Base-by-base conservation (phyloP, 2,113 vertebrate species). In the Parotia lawesii region DNA sequence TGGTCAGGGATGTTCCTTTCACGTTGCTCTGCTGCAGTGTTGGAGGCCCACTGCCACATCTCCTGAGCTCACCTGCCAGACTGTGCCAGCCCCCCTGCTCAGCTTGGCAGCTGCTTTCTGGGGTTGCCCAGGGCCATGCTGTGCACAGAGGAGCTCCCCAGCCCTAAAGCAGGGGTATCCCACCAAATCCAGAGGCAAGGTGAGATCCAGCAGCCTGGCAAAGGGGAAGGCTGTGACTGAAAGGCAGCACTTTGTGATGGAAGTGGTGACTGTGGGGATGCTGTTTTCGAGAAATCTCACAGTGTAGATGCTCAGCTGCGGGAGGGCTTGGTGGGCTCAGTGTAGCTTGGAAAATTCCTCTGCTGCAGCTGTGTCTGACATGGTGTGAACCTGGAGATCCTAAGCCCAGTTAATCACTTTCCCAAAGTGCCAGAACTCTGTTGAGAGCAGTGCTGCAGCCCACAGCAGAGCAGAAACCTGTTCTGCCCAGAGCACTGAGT, bases 401-500 rank as follows among this genome's bases (percentile, higher is more conserved):
- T 33, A 54, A 77, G 54, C 11, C 9, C 0, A 0, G 18, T 56
- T 47, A 76, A 60, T 25, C 20, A 33, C 35, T 65, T 86, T 37
- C 23, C 54, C 50, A 23, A 65, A 87, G 37, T 18, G 38, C 22
- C 31, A 2, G 1, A 45, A 44, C 23, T 83, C 54, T 6, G 2
- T 14, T 44, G 28, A 61, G 50, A 86, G 42, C 31, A 40, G 31
- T 1, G 44, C 62, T 78, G 56, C 61, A 82, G 38, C 33, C 35
- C 65, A 40, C 37, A 57, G 65, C 4, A 1, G 16, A 35, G 15
- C 9, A 25, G 20, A 24, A 4, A 47, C 17, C 3, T 1, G 3
- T 29, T 78, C 45, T 86, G 38, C 62, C 21, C 19, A 10, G 62
- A 85, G 57, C 38, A 27, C 0, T 48, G 45, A 8, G 42, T 31